Conservation (phyloP, 1,140 invertebrate genomes). For the Vanessa atalanta region DNA sequence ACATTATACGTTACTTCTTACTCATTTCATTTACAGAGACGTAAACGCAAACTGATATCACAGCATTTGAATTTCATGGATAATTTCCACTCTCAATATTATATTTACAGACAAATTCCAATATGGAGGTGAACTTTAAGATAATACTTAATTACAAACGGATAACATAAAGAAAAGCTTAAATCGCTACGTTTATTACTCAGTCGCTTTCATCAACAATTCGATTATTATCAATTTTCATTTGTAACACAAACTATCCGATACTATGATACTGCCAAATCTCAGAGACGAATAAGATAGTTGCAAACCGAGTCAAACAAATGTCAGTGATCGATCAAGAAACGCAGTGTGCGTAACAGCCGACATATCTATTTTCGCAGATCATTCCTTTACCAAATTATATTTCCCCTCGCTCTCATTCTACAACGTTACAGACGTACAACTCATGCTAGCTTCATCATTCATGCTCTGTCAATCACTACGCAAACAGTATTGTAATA, state of each 20-base stretch:
- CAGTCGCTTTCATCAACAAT: constrained; percentile 65
- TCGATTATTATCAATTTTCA: constrained; percentile 19
- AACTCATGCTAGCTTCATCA: constrained; percentile 46
- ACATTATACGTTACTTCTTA: constrained; percentile 21
- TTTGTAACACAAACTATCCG: constrained; percentile 54
- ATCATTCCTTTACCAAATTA: constrained; percentile 73
- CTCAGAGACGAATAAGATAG: constrained; percentile 28
- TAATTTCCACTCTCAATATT: constrained; percentile 51
- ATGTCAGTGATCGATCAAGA: constrained; percentile 68
- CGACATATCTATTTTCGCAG: constrained; percentile 73
- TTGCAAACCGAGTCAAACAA: constrained; percentile 61
- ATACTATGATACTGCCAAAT: constrained; percentile 40
- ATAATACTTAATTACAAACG: constrained; percentile 30
- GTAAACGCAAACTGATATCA: constrained; percentile 76
- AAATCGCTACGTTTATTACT: constrained; percentile 49
- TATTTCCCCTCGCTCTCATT: constrained; percentile 54
- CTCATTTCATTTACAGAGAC: constrained; percentile 37
- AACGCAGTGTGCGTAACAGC: constrained; percentile 60
- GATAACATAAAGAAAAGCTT: constrained; percentile 41
- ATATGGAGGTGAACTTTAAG: constrained; percentile 40
- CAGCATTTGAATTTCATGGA: constrained; percentile 72
- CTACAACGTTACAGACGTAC: constrained; percentile 46
- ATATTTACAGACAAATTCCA: constrained; percentile 65
- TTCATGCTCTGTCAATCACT: constrained; percentile 45
- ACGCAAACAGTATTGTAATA: constrained; percentile 32